These are phyloP conservation scores for Xenus cinereus DNA, from an alignment of 2,113 vertebrate genomes.

Conservation along the genomic window DNA sequence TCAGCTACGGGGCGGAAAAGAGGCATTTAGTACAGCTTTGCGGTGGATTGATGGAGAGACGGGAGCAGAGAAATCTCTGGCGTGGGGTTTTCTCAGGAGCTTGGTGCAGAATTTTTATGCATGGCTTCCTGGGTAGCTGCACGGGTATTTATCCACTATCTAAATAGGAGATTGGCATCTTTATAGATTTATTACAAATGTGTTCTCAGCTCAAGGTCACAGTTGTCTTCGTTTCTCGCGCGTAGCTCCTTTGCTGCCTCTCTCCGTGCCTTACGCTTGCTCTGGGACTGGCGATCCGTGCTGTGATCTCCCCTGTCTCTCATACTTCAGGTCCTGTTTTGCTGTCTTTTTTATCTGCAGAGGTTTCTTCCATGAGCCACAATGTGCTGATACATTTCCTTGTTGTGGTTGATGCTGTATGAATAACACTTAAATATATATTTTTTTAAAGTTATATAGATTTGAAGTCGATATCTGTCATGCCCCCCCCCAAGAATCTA, in stretches of 20 bases:
- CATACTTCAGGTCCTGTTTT: neutral
- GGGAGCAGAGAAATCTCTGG: neutral
- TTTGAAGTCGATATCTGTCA: neutral
- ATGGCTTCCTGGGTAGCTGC: neutral
- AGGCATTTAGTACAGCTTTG: neutral
- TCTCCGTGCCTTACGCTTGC: neutral
- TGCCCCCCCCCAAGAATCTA: fast-evolving
- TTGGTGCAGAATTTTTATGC: slow-evolving; percentile 20
- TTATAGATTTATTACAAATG: neutral
- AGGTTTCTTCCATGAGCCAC: neutral
- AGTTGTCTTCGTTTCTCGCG: neutral
- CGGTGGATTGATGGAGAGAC: neutral
- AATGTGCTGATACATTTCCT: neutral
- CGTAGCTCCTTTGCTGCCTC: neutral
- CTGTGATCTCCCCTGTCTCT: neutral
- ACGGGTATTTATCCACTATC: neutral
- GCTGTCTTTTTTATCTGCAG: neutral
- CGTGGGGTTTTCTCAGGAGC: neutral
- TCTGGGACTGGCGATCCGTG: neutral
- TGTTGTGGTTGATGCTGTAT: neutral
- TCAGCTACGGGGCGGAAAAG: neutral
- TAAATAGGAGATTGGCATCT: neutral
- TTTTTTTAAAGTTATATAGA: neutral
- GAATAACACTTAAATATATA: neutral
- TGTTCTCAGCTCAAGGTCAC: neutral